These are phyloP conservation scores for Lasioglossum figueresi DNA, from an alignment of 2,888 invertebrate genomes.

Conservation along the genomic window DNA sequence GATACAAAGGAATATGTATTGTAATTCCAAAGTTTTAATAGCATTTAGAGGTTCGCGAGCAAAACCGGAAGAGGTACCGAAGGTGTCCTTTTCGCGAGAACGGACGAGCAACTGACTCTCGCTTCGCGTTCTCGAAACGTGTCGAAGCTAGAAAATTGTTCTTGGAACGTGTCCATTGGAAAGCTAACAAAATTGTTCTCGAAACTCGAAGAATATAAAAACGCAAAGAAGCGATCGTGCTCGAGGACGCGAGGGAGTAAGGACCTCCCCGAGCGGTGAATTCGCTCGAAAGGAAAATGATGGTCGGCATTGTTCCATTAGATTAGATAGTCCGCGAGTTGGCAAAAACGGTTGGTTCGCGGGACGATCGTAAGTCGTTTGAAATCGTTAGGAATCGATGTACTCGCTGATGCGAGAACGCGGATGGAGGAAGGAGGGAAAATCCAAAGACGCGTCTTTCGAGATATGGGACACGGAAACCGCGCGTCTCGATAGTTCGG, in stretches of 20 bases:
- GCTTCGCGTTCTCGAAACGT: neutral
- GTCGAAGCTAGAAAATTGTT: neutral
- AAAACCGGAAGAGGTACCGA: neutral
- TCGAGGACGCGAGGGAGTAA: neutral
- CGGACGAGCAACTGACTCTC: too few species aligned
- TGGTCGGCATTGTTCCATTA: neutral
- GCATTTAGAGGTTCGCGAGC: neutral
- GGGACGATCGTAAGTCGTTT: neutral
- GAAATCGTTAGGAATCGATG: slow-evolving; percentile 3
- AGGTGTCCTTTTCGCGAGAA: neutral
- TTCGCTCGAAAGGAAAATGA: neutral
- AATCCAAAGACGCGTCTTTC: slow-evolving; percentile 10
- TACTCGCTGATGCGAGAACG: too few species aligned
- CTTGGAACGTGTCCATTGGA: neutral
- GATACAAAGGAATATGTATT: neutral
- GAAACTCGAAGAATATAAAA: neutral
- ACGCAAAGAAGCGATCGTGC: neutral
- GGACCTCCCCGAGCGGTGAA: neutral
- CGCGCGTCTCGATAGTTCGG: slow-evolving; percentile 29
- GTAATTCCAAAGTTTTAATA: slow-evolving; percentile 19
- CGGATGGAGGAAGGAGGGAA: neutral
- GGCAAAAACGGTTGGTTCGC: neutral
- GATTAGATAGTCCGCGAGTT: neutral
- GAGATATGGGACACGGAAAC: slow-evolving; percentile 8
- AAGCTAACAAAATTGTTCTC: neutral